Evolutionary conservation across 2,888 invertebrate genomes (phyloP).

Genomic region (Stratiomys singularior): DNA sequence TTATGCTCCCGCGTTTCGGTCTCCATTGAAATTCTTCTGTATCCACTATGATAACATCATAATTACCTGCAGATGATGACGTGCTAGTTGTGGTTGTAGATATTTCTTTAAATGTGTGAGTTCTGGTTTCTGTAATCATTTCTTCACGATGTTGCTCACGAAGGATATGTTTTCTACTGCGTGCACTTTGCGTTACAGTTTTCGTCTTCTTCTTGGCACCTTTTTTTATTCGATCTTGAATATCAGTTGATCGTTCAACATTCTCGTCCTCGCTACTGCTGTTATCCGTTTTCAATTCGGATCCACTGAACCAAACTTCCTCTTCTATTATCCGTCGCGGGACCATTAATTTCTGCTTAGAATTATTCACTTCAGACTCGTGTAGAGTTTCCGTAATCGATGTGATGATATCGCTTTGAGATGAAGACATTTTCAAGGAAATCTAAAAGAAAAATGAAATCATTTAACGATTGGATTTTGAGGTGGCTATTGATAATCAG

Average conservation of each 20-base stretch:
- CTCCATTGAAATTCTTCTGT: conserved; percentile 49
- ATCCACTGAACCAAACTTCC: conserved; percentile 52
- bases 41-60: conserved; percentile 34
- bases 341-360: conserved; percentile 39
- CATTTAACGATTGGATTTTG: too few species aligned
- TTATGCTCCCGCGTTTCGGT: conserved; percentile 52
- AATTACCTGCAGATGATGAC: conserved; percentile 34
- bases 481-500: too few species aligned
- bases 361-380: not conserved
- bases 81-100: conserved; percentile 12
- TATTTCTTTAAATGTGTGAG: not conserved
- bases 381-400: not conserved
- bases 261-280: conserved; percentile 52
- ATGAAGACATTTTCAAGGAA: conserved; percentile 3
- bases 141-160: conserved; percentile 15
- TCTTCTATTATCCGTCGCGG: conserved; percentile 67
- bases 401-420: conserved; percentile 29
- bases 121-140: not conserved
- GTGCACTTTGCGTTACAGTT: conserved; percentile 21
- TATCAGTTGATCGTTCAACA: not conserved
- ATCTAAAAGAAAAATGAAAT: not conserved
- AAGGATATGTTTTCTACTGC: not conserved
- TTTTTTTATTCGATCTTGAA: conserved; percentile 32
- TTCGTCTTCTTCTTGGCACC: conserved; percentile 48
- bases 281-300: conserved; percentile 52